Evolutionary conservation across 2,113 vertebrate species (phyloP).

Genomic region (Rhodinocichla rosea): DNA sequence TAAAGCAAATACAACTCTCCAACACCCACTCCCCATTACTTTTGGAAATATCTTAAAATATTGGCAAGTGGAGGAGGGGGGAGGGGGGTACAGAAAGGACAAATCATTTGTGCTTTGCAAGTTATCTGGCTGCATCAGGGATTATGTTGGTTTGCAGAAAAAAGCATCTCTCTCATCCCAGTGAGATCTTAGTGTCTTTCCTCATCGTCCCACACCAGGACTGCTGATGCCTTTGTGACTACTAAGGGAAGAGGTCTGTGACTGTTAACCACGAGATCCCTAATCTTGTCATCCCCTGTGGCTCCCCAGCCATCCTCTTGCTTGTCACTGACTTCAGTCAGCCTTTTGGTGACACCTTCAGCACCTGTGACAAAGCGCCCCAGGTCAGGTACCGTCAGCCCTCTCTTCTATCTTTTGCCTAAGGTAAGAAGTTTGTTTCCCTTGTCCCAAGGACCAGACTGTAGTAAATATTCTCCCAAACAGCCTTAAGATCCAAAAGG

Average conservation of each 20-base stretch:
- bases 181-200: not conserved
- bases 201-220: not conserved
- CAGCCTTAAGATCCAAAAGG: slow-evolving; percentile 14
- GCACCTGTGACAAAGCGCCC: slow-evolving; percentile 21
- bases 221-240: not conserved
- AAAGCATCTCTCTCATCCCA: not conserved
- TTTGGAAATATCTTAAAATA: slow-evolving; percentile 43
- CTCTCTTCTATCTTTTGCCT: slow-evolving; percentile 38
- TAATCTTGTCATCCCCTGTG: not conserved
- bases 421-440: slow-evolving; percentile 46
- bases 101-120: not conserved
- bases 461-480: slow-evolving; percentile 35
- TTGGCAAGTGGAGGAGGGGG: not conserved
- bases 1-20: slow-evolving; percentile 46
- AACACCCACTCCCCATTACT: slow-evolving; percentile 27
- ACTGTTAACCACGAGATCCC: not conserved
- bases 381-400: not conserved
- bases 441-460: not conserved
- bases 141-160: not conserved
- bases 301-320: not conserved
- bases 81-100: not conserved
- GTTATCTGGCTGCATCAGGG: not conserved
- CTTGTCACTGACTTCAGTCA: slow-evolving; percentile 21
- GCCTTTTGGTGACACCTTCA: slow-evolving; percentile 18
- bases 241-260: not conserved